Evolutionary conservation across 2,797 vertebrate genomes (phyloP), one percentile per base, ranked within the genome.

Genomic region (Phaenicophaeus curvirostris): DNA sequence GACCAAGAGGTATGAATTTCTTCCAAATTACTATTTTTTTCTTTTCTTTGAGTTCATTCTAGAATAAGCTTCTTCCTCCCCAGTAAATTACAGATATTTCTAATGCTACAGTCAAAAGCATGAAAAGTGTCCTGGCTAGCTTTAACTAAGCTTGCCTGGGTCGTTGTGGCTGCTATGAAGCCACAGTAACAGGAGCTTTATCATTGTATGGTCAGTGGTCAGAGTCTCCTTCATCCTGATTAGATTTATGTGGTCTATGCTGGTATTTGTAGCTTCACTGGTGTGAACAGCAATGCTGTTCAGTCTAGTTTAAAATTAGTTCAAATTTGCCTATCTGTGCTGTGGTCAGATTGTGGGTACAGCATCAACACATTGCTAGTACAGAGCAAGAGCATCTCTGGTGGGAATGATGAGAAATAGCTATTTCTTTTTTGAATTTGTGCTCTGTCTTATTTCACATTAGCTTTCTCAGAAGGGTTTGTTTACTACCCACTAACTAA

Each of bases 221-320:
- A 84, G 57, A 61, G 73, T n/a, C 39, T 65, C 11, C 35, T 62
- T 69, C 27, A 44, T 55, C 24, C 44, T 74, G 58, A 81, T 86
- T 75, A 75, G 69, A 84, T 92, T 89, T 89, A 78, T 65, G 51
- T 83, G 58, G 30, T 46, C 76, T 83, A n/a, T 86, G 35, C 68
- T 92, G 87, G 8, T 89, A 91, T 50, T 95, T 86, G 46, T 65
- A 66, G 69, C 62, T 85, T 89, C 54, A 18, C 37, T 84, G 33
- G 23, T 81, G 58, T 68, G 66, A 89, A 44, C 19, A 65, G 75
- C 33, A 57, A 2, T 77, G 57, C 31, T 65, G 37, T 61, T 90
- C 53, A 44, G 31, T 58, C 80, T 90, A 67, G 55, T 94, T 96
- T 89, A 79, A 91, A 93, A 85, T 91, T 59, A 76, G 18, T 66